Percentiles rank a stretch among this genome's conserved stretches.
phyloP scores from a whole-genome alignment of 1,140 invertebrate species.

The Lepidurus couesii region DNA sequence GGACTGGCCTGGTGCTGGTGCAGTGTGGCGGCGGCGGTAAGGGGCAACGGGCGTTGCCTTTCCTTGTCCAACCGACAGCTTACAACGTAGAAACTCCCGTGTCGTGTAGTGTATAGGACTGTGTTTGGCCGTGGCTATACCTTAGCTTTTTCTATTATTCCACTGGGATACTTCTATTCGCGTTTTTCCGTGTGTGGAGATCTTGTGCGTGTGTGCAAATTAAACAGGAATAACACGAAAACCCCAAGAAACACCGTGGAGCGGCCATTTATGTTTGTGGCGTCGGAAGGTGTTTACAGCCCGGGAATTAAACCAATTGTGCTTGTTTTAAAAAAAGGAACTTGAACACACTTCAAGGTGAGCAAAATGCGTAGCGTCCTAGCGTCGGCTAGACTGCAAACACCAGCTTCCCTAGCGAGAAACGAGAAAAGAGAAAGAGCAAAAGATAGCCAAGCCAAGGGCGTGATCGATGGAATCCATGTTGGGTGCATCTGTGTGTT shows the following conservation, averaged over 20 bases:
- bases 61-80: slow-evolving; percentile 12
- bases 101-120: not conserved
- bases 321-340: not conserved
- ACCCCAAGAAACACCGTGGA: not conserved
- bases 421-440: not conserved
- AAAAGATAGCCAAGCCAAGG: not conserved
- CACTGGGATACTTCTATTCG: too few species aligned
- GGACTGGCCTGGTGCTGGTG: not conserved
- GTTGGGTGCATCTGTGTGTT: slow-evolving; percentile 21
- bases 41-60: slow-evolving; percentile 15
- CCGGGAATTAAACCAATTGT: not conserved
- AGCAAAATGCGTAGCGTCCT: not conserved
- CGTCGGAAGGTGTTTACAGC: not conserved
- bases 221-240: not conserved
- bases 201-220: not conserved
- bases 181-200: too few species aligned
- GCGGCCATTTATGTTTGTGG: not conserved
- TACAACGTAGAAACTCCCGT: slow-evolving; percentile 19
- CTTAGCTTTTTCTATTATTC: not conserved
- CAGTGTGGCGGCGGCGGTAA: slow-evolving; percentile 16
- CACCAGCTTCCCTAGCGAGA: not conserved
- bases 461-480: slow-evolving; percentile 21
- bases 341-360: not conserved
- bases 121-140: not conserved
- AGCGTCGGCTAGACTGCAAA: too few species aligned